Conservation (phyloP, 2,797 vertebrate genomes). For the Spheniscus humboldti region DNA sequence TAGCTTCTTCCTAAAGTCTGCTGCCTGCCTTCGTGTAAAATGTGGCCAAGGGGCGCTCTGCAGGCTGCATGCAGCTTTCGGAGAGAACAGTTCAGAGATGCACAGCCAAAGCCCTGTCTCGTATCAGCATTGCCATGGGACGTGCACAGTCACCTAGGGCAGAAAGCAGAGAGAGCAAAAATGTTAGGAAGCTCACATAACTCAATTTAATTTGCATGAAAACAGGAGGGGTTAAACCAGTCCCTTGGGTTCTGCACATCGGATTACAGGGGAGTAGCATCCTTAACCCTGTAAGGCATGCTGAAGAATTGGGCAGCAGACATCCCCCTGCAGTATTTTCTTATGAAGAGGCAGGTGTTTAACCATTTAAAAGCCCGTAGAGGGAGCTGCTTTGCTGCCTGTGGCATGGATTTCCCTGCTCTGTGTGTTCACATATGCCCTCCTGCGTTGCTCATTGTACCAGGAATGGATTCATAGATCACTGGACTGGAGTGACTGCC, state of each 20-base stretch:
- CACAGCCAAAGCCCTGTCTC: background rate
- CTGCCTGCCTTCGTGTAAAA: background rate
- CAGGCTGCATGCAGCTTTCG: background rate
- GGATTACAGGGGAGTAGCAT: background rate
- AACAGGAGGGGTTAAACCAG: background rate
- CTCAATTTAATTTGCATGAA: background rate
- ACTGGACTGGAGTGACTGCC: background rate
- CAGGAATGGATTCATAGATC: accelerated
- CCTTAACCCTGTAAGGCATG: background rate
- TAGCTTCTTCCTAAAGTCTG: background rate
- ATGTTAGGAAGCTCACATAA: background rate
- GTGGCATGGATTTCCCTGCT: background rate
- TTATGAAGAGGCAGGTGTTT: background rate
- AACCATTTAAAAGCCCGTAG: background rate
- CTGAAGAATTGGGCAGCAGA: background rate
- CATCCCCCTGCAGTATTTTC: background rate
- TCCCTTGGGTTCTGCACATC: background rate
- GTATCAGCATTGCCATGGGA: background rate
- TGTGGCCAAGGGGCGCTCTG: background rate
- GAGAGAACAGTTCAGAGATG: background rate
- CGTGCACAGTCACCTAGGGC: background rate
- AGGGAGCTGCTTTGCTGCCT: conserved; percentile 40
- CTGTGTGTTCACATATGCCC: background rate
- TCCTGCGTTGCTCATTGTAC: background rate
- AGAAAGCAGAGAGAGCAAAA: background rate